These are phyloP conservation scores for Protosalanx chinensis DNA, from an alignment of 2,797 vertebrate species.

Conservation along the genomic window DNA sequence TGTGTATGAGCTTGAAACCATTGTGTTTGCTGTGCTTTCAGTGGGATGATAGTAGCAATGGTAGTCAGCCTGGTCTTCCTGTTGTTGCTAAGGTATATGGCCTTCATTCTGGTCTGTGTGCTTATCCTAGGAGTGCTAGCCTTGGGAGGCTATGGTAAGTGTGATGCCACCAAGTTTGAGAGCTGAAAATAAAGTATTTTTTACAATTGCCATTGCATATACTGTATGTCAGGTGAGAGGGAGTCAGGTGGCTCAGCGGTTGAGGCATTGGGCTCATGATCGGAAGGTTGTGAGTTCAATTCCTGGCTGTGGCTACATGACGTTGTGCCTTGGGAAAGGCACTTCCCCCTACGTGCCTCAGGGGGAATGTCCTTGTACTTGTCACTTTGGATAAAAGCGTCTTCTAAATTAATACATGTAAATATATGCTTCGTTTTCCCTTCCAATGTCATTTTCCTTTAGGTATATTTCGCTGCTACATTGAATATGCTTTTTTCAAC, in stretches of 20 bases:
- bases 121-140: conserved; percentile 62
- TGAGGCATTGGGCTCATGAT: too few species aligned
- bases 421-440: too few species aligned
- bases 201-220: not conserved
- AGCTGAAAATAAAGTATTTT: not conserved
- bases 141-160: conserved; percentile 59
- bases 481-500: conserved; percentile 51
- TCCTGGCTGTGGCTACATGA: too few species aligned
- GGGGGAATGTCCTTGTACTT: too few species aligned
- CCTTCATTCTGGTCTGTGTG: conserved; percentile 58
- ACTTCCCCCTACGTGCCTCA: too few species aligned
- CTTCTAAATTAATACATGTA: too few species aligned
- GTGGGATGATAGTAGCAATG: conserved; percentile 56
- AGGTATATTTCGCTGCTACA: conserved; percentile 69
- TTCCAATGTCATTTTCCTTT: not conserved
- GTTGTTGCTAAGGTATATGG: conserved; percentile 63
- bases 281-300: too few species aligned
- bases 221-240: too few species aligned
- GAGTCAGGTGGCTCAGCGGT: too few species aligned
- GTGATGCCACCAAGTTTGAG: not conserved
- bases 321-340: too few species aligned
- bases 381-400: too few species aligned
- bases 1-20: not conserved
- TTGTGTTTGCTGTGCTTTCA: not conserved
- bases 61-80: conserved; percentile 64